A percentile compares a stretch with the other conserved stretches of the same genome.
Evolutionary conservation across 2,797 vertebrate species (phyloP).

Genomic region (Amniataba percoides): DNA sequence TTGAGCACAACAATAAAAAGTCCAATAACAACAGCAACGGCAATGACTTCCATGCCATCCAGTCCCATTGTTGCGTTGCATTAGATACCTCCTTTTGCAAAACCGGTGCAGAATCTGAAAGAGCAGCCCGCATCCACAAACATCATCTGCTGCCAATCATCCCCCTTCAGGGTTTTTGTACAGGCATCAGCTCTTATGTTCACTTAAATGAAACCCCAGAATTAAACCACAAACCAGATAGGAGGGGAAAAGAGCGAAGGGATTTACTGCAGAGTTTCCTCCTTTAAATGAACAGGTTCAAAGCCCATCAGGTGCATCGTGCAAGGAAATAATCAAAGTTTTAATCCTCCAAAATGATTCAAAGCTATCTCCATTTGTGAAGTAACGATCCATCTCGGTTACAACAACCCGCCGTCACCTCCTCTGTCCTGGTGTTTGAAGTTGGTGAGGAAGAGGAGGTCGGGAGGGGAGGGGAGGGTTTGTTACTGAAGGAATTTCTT

Average conservation of each 20-base stretch:
- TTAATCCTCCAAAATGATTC: conserved; percentile 33
- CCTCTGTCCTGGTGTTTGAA: conserved; percentile 28
- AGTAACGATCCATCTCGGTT: conserved; percentile 35
- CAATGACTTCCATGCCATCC: conserved; percentile 94
- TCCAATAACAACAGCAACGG: conserved; percentile 90
- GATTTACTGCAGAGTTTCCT: conserved; percentile 34
- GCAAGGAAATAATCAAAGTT: conserved; percentile 1
- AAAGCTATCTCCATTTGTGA: conserved; percentile 26
- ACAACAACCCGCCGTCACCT: too few relatives aligned
- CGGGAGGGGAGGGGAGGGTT: neutral
- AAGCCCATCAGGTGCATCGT: conserved; percentile 38
- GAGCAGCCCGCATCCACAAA: conserved; percentile 24
- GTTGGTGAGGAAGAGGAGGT: neutral
- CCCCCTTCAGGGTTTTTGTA: conserved; percentile 29
- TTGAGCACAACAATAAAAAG: conserved; percentile 93
- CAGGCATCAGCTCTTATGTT: conserved; percentile 58
- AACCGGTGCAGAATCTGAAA: conserved; percentile 7
- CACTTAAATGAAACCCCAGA: conserved; percentile 46
- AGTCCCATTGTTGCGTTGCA: conserved; percentile 82
- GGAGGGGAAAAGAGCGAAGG: neutral
- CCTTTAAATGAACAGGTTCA: conserved; percentile 26
- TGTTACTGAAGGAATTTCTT: conserved; percentile 69
- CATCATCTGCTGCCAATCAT: conserved; percentile 44
- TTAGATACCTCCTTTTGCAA: conserved; percentile 27
- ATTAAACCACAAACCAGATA: conserved; percentile 46